Conservation (phyloP, 2,888 invertebrate species). For the Unio delphinus region DNA sequence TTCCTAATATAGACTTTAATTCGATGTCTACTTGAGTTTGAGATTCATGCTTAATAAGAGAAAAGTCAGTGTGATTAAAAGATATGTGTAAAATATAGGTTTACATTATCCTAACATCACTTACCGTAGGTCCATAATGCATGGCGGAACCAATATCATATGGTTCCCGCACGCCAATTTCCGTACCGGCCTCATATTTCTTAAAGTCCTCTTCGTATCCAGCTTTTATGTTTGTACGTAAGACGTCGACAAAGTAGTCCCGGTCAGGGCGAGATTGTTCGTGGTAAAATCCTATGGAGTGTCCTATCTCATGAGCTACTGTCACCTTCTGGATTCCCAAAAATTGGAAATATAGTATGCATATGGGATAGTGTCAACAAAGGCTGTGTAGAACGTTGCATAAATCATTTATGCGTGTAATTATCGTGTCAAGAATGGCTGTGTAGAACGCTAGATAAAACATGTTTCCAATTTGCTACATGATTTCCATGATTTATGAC, state of each 20-base stretch:
- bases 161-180: conserved; percentile 44
- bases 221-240: conserved; percentile 40
- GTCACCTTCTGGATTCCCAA: conserved; percentile 44
- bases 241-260: conserved; percentile 46
- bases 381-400: background rate
- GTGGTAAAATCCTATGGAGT: conserved; percentile 60
- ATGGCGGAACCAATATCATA: conserved; percentile 63
- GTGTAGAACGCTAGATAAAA: background rate
- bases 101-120: background rate
- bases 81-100: no score
- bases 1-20: no score
- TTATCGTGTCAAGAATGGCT: background rate
- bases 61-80: no score
- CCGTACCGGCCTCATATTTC: conserved; percentile 39
- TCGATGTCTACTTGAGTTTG: no score
- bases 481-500: no score
- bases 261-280: conserved; percentile 61
- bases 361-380: background rate
- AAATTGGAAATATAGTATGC: background rate
- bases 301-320: conserved; percentile 58
- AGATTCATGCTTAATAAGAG: no score
- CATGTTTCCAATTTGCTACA: no score
- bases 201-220: conserved; percentile 50
- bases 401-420: no score
- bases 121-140: conserved; percentile 61